phyloP scores from a whole-genome alignment of 2,888 invertebrate genomes.

The Drepanosiphum platanoidis region DNA sequence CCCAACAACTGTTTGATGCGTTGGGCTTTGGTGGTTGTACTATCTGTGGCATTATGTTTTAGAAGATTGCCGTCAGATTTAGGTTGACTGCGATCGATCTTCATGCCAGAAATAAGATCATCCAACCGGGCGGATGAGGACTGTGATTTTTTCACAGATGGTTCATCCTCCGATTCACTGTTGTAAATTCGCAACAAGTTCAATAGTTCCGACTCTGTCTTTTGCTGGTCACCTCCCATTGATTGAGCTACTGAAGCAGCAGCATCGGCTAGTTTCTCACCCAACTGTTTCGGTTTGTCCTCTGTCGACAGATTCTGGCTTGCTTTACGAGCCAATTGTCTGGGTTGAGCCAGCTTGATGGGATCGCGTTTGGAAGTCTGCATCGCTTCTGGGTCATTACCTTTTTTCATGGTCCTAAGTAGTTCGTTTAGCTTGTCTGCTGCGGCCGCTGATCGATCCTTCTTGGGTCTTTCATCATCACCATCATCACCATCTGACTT shows the following conservation, averaged over 20 bases:
- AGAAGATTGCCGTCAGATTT: conserved; percentile 63
- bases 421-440: conserved; percentile 61
- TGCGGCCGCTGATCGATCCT: no score
- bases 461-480: no score
- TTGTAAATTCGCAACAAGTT: conserved; percentile 73
- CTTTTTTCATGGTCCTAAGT: conserved; percentile 52
- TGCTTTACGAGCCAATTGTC: conserved; percentile 35
- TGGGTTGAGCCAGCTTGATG: conserved; percentile 52
- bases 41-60: no score
- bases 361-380: no score
- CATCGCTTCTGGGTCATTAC: not conserved
- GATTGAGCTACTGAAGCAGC: conserved; percentile 78
- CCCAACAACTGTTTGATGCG: conserved; percentile 24
- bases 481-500: no score
- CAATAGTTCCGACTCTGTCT: conserved; percentile 80
- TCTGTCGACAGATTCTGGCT: not conserved
- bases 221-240: conserved; percentile 75
- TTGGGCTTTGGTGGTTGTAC: conserved; percentile 63
- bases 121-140: conserved; percentile 68
- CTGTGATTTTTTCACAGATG: conserved; percentile 51
- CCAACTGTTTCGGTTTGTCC: conserved; percentile 64
- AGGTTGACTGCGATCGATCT: conserved; percentile 73
- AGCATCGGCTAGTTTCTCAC: conserved; percentile 71
- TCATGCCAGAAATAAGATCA: conserved; percentile 81
- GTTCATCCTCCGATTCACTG: conserved; percentile 63